Percentiles rank a stretch among this genome's conserved stretches.
phyloP scores from a whole-genome alignment of 2,797 vertebrate genomes.

The Parotocinclus haroldoi region DNA sequence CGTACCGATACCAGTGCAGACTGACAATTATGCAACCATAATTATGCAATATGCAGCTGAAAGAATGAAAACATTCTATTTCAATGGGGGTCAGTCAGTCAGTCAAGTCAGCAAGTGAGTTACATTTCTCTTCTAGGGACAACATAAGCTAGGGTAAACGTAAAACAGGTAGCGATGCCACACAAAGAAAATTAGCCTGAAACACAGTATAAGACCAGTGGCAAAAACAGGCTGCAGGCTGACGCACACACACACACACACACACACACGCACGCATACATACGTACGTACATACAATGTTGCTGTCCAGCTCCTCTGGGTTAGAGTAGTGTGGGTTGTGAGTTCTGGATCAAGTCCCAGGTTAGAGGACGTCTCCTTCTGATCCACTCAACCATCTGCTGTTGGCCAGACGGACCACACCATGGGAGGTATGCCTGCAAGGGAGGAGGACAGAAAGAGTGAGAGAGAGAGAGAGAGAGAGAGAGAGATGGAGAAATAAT shows the following conservation, averaged over 20 bases:
- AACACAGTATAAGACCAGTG: constrained; percentile 27
- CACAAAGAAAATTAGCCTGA: constrained; percentile 42
- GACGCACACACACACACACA: constrained; percentile 16
- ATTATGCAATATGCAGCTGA: too few species aligned
- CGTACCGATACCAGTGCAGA: too few species aligned
- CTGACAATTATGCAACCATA: too few species aligned
- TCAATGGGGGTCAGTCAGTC: background rate
- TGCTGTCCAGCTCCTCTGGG: constrained; percentile 65
- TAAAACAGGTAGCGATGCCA: constrained; percentile 13
- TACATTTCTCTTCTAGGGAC: background rate
- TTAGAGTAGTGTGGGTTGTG: constrained; percentile 61
- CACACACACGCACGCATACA: too few species aligned
- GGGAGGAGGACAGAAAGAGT: constrained; percentile 41
- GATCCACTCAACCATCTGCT: constrained; percentile 74
- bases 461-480: constrained; percentile 26
- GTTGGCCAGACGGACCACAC: constrained; percentile 66
- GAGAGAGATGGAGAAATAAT: constrained; percentile 8
- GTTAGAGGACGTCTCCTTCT: constrained; percentile 74
- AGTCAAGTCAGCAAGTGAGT: too few species aligned
- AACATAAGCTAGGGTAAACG: background rate
- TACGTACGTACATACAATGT: constrained; percentile 17
- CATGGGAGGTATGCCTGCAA: constrained; percentile 55
- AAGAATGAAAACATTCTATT: too few species aligned
- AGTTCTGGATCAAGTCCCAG: constrained; percentile 69
- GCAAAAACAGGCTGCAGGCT: constrained; percentile 40